Base-by-base conservation (phyloP, 2,888 invertebrate genomes). In the Chrysolina oricalcia region DNA sequence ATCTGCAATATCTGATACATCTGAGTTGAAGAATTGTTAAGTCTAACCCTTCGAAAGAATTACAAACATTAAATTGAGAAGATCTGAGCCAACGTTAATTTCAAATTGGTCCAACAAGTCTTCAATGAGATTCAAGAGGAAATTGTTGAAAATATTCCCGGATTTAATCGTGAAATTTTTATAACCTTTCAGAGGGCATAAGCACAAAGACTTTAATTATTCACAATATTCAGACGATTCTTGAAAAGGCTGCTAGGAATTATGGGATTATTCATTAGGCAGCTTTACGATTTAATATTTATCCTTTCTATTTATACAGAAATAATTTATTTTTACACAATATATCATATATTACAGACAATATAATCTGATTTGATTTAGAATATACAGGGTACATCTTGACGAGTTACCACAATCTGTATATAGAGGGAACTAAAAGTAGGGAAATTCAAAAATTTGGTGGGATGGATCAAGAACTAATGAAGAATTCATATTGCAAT, bases 131-230 rank as follows among this genome's bases (percentile, higher is more conserved):
- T 59, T 59, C 27, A 21, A 53, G 35, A 59, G 27, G 27, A 27
- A 59, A 59, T 11, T n/a, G n/a, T 15, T 23, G 27, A n/a, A 46
- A 2, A n/a, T 35, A 27, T 23, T 59, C 23, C 59, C n/a, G 59
- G 59, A n/a, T 23, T 21, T 59, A 6, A 59, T 59, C 10, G n/a
- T 59, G 5, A 59, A 59, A 59, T 59, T 59, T 17, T 4, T 27
- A n/a, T 9, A 35, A n/a, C 35, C 23, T 27, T 35, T n/a, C n/a
- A 9, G 15, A 59, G 27, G 59, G 35, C 8, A 59, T 59, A 59
- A 59, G 59, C 59, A 59, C n/a, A 59, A 35, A 59, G 59, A 59
- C 59, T 59, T 59, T 59, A 27, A 15, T 59, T 23, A 27, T 59
- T 59, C 59, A 59, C 23, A 59, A 27, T n/a, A 59, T 59, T 59